Conservation (phyloP, 2,888 invertebrate genomes). For the Candidula unifasciata region DNA sequence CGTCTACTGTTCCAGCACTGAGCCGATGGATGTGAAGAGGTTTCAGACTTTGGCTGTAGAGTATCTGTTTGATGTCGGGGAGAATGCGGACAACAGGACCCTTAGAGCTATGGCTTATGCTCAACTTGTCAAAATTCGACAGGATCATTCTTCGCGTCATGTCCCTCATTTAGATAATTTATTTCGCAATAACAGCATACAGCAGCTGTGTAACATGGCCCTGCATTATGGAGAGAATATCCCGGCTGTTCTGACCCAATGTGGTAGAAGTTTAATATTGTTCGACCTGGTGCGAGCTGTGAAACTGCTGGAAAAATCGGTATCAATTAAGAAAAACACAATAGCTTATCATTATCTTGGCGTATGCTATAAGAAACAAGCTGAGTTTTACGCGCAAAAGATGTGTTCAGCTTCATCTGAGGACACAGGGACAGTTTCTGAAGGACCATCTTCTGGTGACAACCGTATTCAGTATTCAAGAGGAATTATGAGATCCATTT, state of each 20-base stretch:
- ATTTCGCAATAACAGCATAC: neutral
- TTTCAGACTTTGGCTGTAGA: neutral
- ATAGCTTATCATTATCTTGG: constrained; percentile 29
- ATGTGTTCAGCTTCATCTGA: neutral
- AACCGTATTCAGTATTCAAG: neutral
- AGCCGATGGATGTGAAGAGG: neutral
- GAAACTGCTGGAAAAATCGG: constrained; percentile 12
- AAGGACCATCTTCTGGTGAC: neutral
- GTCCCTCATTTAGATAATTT: neutral
- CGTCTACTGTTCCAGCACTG: constrained; percentile 21
- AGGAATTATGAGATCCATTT: neutral
- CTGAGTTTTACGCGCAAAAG: neutral
- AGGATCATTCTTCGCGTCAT: neutral
- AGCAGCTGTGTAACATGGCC: constrained; percentile 22
- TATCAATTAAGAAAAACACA: constrained; percentile 16
- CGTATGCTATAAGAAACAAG: constrained; percentile 10
- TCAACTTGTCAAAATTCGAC: constrained; percentile 1
- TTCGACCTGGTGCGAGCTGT: constrained; percentile 1
- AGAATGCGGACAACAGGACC: neutral
- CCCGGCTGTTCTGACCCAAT: constrained; percentile 12
- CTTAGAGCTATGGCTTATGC: constrained; percentile 21
- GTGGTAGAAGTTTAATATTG: neutral
- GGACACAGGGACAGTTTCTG: neutral
- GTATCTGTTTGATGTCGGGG: constrained; percentile 29
- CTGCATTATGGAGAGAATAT: neutral